Base-by-base conservation (phyloP, 2,113 vertebrate species). In the Alectura lathami region DNA sequence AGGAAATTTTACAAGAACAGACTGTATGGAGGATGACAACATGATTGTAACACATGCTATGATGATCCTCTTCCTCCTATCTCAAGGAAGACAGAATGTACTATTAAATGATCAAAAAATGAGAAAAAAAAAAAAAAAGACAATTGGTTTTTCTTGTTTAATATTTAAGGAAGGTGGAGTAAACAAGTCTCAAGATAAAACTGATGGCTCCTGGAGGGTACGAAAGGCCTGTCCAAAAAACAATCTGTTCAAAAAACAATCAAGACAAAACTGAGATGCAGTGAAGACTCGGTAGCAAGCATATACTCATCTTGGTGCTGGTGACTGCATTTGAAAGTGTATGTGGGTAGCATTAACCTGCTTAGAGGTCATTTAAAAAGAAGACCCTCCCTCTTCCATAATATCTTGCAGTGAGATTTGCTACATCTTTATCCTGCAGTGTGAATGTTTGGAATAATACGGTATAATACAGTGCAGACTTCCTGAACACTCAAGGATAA, bases 141-240 rank as follows among this genome's bases (percentile, higher is more conserved):
- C 8, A 87, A n/a, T 3, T 1, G 22, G 6, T 5, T 62, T 38
- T 18, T 54, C 9, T 27, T 32, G 5, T 38, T 74, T 27, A n/a
- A 12, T 50, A 15, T 29, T 74, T 26, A 47, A 9, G 15, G 34
- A 74, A 4, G 9, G 73, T 22, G 0, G 0, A 63, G 4, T 32
- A 64, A 63, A 4, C 5, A 69, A 56, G 15, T 3, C 1, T 60
- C 48, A 42, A 5, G 27, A 29, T 18, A 29, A 50, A 89, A 8
- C 11, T 76, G 43, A 38, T 54, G 30, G 26, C 26, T 77, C 15
- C 54, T 77, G 5, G 64, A 68, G 22, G 4, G 4, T 47, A 11
- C 24, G 34, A 47, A 64, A 86, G 10, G 11, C n/a, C 32, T 40
- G 38, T 29, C 26, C 4, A 70, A 76, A 70, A 56, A 6, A 1